Conservation (phyloP, 1,140 invertebrate species). For the Plodia interpunctella region DNA sequence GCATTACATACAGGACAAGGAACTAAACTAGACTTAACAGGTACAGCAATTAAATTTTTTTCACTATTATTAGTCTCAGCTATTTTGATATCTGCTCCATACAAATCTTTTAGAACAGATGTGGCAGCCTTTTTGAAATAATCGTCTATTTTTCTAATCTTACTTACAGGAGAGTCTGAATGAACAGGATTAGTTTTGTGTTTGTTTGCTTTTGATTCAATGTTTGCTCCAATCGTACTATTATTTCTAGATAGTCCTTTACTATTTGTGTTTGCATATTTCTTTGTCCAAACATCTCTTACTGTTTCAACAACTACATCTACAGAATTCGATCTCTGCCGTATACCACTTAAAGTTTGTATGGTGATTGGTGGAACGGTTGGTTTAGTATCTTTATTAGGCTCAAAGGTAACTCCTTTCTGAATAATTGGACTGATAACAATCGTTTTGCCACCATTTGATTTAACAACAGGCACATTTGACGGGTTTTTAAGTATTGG, state of each 20-base stretch:
- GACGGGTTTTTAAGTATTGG: slow-evolving; percentile 43
- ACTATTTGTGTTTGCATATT: slow-evolving; percentile 38
- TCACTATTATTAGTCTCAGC: slow-evolving; percentile 33
- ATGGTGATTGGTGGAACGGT: slow-evolving; percentile 24
- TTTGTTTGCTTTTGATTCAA: slow-evolving; percentile 38
- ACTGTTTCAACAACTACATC: slow-evolving; percentile 56
- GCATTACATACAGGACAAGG: slow-evolving; percentile 78
- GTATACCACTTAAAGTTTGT: slow-evolving; percentile 25
- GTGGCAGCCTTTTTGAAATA: slow-evolving; percentile 48
- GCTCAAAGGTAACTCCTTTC: slow-evolving; percentile 43
- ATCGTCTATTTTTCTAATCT: slow-evolving; percentile 64
- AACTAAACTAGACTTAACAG: slow-evolving; percentile 36
- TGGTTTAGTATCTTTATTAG: slow-evolving; percentile 29
- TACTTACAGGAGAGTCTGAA: slow-evolving; percentile 38
- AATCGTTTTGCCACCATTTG: slow-evolving; percentile 43
- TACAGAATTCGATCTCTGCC: slow-evolving; percentile 26
- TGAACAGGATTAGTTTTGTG: slow-evolving; percentile 29
- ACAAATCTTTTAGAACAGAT: slow-evolving; percentile 53
- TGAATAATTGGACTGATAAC: slow-evolving; percentile 52
- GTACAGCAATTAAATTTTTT: slow-evolving; percentile 42
- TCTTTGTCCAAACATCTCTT: slow-evolving; percentile 77
- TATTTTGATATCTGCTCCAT: slow-evolving; percentile 55
- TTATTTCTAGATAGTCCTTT: slow-evolving; percentile 5
- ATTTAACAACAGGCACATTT: slow-evolving; percentile 29
- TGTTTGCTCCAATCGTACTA: background rate